These are phyloP conservation scores for Peromyscus eremicus DNA, from an alignment of 2,797 vertebrate species.

Conservation along the genomic window DNA sequence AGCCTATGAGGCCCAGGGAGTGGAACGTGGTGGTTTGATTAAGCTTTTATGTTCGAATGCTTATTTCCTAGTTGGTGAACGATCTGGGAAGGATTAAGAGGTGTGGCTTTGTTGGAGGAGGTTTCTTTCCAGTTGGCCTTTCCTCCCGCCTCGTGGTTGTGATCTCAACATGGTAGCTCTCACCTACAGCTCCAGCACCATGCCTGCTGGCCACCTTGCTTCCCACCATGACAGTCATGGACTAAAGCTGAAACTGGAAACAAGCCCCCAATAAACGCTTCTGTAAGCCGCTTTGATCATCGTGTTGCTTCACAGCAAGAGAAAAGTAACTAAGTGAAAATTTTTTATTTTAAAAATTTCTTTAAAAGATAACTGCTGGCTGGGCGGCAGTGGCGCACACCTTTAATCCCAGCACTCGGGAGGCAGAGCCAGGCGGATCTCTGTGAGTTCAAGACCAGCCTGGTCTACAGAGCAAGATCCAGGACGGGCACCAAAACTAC, in stretches of 20 bases:
- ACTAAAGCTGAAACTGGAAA: not conserved
- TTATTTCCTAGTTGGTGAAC: no score
- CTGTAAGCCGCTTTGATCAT: not conserved
- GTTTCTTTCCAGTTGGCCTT: not conserved
- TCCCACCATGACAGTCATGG: not conserved
- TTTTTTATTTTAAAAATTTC: not conserved
- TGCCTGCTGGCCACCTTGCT: not conserved
- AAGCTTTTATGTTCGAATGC: no score
- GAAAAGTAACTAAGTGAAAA: not conserved
- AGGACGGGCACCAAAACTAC: no score
- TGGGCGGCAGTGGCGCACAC: no score
- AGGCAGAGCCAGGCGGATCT: no score
- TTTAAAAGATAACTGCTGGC: not conserved
- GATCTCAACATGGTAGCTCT: not conserved
- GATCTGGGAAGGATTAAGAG: no score
- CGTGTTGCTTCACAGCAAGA: not conserved
- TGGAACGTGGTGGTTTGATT: no score
- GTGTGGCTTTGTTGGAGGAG: no score
- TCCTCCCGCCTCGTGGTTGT: not conserved
- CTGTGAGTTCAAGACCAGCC: no score
- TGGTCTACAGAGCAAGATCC: no score
- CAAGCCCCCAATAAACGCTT: not conserved
- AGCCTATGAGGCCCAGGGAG: no score
- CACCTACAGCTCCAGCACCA: not conserved
- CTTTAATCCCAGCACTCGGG: no score